These are phyloP conservation scores for Orthosia gracilis DNA, from an alignment of 2,888 invertebrate genomes.

Conservation along the genomic window DNA sequence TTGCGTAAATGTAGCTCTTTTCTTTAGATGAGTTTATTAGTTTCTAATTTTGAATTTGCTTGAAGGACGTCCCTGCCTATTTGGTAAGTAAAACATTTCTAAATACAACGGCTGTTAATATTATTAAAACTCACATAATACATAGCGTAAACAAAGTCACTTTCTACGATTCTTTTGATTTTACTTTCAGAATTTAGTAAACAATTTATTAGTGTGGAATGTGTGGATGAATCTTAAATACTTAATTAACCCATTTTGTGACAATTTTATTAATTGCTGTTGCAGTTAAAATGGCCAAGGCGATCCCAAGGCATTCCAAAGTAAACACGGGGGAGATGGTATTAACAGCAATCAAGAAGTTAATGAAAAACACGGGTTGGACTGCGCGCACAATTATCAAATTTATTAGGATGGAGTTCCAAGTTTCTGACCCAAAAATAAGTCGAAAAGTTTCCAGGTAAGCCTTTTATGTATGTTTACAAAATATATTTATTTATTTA, in stretches of 20 bases:
- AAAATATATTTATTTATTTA: too few relatives aligned
- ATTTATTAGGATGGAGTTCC: conserved; percentile 80
- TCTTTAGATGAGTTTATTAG: background rate
- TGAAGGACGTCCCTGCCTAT: background rate
- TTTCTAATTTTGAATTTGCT: conserved; percentile 10
- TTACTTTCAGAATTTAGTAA: background rate
- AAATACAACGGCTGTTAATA: background rate
- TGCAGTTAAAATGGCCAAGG: conserved; percentile 54
- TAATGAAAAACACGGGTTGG: conserved; percentile 82
- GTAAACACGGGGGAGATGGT: conserved; percentile 76
- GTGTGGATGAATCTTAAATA: background rate
- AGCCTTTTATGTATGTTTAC: background rate
- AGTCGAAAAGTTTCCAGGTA: conserved; percentile 79
- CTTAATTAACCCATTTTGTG: background rate
- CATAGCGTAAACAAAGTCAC: background rate
- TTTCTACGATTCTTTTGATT: background rate
- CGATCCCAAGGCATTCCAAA: background rate
- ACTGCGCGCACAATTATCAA: conserved; percentile 80
- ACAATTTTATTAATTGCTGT: background rate
- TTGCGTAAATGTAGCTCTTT: conserved; percentile 35
- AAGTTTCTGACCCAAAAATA: conserved; percentile 71
- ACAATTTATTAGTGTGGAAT: background rate
- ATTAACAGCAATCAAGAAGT: conserved; percentile 78
- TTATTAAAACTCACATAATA: background rate
- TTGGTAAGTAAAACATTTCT: conserved; percentile 4